Conservation (phyloP, 2,113 vertebrate genomes). For the Heteronetta atricapilla region DNA sequence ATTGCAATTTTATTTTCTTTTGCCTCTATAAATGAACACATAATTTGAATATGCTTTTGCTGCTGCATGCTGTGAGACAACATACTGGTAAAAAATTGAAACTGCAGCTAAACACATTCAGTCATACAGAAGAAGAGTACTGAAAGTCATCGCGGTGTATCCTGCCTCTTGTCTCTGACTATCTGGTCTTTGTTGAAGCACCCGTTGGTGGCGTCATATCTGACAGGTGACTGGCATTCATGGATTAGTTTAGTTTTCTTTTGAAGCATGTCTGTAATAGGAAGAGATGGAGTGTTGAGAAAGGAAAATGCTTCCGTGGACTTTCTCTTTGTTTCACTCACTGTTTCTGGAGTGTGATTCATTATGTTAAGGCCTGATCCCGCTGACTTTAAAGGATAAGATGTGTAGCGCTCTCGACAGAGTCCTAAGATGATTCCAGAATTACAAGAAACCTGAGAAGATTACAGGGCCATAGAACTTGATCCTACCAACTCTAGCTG, state of each 20-base stretch:
- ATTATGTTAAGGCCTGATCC: neutral
- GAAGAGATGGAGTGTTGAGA: neutral
- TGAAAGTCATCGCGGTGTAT: neutral
- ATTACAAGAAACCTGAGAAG: neutral
- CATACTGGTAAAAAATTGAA: neutral
- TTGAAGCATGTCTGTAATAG: neutral
- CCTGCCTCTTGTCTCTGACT: neutral
- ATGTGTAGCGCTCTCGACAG: neutral
- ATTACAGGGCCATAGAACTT: neutral
- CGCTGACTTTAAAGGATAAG: constrained; percentile 8
- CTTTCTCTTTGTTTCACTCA: neutral
- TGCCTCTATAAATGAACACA: neutral
- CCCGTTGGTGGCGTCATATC: neutral
- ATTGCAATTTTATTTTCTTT: neutral
- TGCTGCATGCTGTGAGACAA: neutral
- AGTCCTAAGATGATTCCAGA: neutral
- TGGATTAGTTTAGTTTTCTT: constrained; percentile 9
- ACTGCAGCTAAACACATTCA: accelerated
- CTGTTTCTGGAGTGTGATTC: neutral
- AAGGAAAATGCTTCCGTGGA: constrained; percentile 7
- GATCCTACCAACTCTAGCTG: neutral
- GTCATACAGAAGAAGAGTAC: neutral
- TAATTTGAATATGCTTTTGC: neutral
- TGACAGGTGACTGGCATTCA: neutral
- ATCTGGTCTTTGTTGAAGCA: neutral